Conservation (phyloP, 2,113 vertebrate genomes). For the Cranoglanis bouderius region DNA sequence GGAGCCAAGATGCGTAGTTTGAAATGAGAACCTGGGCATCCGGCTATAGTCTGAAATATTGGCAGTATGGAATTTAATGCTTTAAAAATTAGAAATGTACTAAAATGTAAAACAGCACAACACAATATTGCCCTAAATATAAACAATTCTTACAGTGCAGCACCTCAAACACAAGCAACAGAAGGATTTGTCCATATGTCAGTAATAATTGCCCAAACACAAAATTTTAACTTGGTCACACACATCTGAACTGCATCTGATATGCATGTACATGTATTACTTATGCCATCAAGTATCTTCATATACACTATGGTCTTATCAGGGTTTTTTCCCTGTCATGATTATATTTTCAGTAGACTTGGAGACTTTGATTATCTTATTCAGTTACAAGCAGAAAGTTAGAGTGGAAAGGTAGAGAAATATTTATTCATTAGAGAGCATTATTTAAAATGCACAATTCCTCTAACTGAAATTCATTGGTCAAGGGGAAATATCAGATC, state of each 20-base stretch:
- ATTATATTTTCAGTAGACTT: background rate
- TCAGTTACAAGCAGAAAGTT: constrained; percentile 5
- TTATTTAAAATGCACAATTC: background rate
- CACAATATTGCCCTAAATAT: constrained; percentile 34
- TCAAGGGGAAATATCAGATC: background rate
- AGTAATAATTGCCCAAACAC: constrained; percentile 54
- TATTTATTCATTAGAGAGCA: background rate
- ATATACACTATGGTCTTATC: constrained; percentile 7
- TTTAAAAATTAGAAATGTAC: constrained; percentile 8
- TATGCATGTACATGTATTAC: background rate
- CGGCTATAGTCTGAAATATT: constrained; percentile 16
- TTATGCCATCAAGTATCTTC: constrained; percentile 33
- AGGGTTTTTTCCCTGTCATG: background rate
- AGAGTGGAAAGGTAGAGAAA: constrained; percentile 28
- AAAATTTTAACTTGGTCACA: background rate
- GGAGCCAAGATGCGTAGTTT: constrained; percentile 3
- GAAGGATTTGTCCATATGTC: constrained; percentile 56
- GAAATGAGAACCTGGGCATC: constrained; percentile 13
- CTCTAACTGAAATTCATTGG: background rate
- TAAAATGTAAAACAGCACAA: constrained; percentile 13
- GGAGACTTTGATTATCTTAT: constrained; percentile 12
- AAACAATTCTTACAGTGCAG: constrained; percentile 60
- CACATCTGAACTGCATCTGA: constrained; percentile 6
- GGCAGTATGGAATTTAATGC: constrained; percentile 30
- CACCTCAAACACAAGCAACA: constrained; percentile 50